phyloP scores from a whole-genome alignment of 2,113 vertebrate species.

The Hydrochoerus hydrochaeris region DNA sequence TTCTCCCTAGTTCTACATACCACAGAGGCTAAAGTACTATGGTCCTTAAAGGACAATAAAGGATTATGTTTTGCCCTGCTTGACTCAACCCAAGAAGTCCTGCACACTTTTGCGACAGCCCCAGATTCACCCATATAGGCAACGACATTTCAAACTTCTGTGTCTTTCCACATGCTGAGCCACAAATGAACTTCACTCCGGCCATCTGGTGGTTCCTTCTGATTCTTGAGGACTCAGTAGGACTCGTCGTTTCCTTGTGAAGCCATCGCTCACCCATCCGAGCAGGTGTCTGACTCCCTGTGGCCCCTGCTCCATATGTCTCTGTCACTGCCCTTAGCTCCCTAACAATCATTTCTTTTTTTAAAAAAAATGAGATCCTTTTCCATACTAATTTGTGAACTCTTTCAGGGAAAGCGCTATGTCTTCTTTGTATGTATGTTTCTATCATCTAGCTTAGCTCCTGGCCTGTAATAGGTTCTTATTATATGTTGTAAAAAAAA shows the following conservation, averaged over 20 bases:
- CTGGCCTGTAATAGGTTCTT: background rate
- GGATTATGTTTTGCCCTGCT: background rate
- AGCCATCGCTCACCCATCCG: background rate
- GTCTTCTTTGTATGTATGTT: background rate
- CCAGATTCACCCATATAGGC: background rate
- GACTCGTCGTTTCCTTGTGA: constrained; percentile 53
- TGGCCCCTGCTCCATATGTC: background rate
- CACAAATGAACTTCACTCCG: background rate
- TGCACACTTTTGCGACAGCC: background rate
- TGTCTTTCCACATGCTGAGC: constrained; percentile 1
- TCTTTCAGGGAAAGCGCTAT: background rate
- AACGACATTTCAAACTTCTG: constrained; percentile 27
- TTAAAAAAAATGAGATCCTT: background rate
- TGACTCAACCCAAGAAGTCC: background rate
- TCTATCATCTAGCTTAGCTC: background rate
- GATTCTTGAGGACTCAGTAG: constrained; percentile 42
- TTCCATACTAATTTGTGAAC: background rate
- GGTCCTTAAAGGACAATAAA: background rate
- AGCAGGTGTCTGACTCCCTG: background rate
- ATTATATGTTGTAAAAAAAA: background rate
- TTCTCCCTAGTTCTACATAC: background rate
- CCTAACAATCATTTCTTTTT: background rate
- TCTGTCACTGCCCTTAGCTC: background rate
- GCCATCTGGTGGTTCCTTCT: background rate
- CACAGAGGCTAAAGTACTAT: background rate